These are phyloP conservation scores for Drymodes brunneopygia DNA, from an alignment of 2,113 vertebrate species.

Conservation along the genomic window DNA sequence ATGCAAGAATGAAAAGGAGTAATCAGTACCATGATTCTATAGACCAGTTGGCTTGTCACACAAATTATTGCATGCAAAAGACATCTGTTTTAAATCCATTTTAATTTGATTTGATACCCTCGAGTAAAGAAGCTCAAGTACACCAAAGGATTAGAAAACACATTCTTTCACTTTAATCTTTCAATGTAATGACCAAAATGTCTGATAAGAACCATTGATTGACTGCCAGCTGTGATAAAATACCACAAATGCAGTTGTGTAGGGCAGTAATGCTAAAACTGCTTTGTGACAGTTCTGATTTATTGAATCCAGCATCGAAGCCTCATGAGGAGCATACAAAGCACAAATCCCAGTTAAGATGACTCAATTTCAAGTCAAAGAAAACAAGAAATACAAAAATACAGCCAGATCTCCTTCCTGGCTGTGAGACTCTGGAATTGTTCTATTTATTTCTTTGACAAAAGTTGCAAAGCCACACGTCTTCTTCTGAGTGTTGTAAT, in stretches of 20 bases:
- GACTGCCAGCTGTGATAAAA: not conserved
- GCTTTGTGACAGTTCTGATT: not conserved
- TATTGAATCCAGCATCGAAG: not conserved
- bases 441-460: not conserved
- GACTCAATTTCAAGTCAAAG: not conserved
- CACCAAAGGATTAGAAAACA: conserved; percentile 1
- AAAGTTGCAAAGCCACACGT: not conserved
- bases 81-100: not conserved
- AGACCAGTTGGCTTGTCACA: not conserved
- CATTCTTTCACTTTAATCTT: not conserved
- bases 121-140: not conserved
- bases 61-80: not conserved
- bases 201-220: not conserved
- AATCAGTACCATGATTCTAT: not conserved
- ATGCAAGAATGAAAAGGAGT: not conserved
- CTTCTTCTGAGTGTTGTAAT: not conserved
- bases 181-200: not conserved
- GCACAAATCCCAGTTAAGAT: not conserved
- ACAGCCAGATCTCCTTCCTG: not conserved
- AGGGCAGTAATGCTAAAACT: not conserved
- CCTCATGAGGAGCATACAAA: not conserved
- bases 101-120: not conserved
- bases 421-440: not conserved
- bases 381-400: not conserved
- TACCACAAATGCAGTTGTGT: not conserved